Evolutionary conservation across 1,140 invertebrate species (phyloP), one percentile per base, ranked within the genome.

Genomic region (Drosophila obscura): DNA sequence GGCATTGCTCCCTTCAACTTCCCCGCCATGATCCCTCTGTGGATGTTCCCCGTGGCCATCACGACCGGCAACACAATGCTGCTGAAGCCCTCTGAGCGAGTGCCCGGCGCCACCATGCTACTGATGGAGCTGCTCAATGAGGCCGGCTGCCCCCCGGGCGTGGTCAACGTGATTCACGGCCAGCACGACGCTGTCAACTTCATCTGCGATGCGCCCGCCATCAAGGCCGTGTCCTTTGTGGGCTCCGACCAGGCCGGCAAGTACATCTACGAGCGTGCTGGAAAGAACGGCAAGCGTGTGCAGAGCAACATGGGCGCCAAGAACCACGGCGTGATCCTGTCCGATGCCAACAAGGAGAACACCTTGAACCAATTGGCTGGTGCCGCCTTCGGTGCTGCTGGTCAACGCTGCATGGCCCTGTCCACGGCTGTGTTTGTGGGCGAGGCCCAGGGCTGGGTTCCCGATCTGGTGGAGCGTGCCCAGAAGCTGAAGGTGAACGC

Each of bases 291-390:
- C 11, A 99, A 99, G 92, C 94, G 98, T 46, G 98, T 99, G 0
- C 99, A 99, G 92, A 97, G 97, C 50, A 99, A 99, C 91, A 98
- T 99, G 97, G 98, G 98, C 19, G 99, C 99, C 1, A 99, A 99
- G 93, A 99, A 99, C 92, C 99, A 99, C 92, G 98, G 98, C 59
- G 95, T 99, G 6, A 95, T 99, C 41, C 94, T 99, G 94, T 96
- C 98, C 15, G 99, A 99, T 93, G 98, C 98, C 11, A 99, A 99
- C 92, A 99, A 99, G 92, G 98, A 99, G 90, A 96, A 97, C 82
- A 98, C 98, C 0, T 93, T 99, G 1, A 99, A 99, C 73, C 97
- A 98, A 91, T 93, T 99, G 44, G 95, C 96, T 26, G 99, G 99
- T 0, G 98, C 99, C 28, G 98, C 98, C 0, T 99, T 99, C 93